Conservation (phyloP, 2,113 vertebrate species). For the Aegithalos caudatus region DNA sequence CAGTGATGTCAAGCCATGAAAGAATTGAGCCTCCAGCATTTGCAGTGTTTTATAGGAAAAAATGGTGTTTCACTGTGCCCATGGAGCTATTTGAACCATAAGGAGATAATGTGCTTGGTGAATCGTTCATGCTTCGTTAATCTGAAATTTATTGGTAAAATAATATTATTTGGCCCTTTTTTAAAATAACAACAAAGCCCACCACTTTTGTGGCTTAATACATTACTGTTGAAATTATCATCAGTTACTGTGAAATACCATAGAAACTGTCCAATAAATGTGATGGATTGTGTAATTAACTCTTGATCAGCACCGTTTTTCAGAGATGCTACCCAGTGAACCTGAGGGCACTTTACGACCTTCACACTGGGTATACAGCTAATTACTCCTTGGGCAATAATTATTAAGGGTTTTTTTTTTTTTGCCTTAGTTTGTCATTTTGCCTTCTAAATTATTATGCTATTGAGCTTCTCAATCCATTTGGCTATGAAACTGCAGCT, state of each 20-base stretch:
- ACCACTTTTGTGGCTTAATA: background rate
- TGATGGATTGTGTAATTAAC: conserved; percentile 79
- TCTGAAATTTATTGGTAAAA: conserved; percentile 26
- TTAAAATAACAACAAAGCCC: background rate
- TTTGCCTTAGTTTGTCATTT: conserved; percentile 59
- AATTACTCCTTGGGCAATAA: conserved; percentile 82
- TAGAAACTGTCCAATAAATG: conserved; percentile 72
- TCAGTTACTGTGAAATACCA: conserved; percentile 65
- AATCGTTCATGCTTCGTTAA: background rate
- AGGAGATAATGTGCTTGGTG: background rate
- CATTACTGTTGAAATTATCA: conserved; percentile 57
- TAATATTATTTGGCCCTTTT: background rate
- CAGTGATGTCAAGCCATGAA: background rate
- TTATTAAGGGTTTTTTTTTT: conserved; percentile 69
- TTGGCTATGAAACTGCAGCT: conserved; percentile 40
- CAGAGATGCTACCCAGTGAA: conserved; percentile 69
- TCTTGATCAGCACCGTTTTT: conserved; percentile 73
- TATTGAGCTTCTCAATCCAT: conserved; percentile 49
- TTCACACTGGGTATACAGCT: conserved; percentile 65
- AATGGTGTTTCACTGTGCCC: background rate
- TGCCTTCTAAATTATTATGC: conserved; percentile 62
- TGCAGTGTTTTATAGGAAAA: background rate
- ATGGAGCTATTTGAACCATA: background rate
- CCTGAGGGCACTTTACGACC: conserved; percentile 68
- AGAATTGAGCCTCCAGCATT: background rate